Conservation (phyloP, 1,140 invertebrate species). For the Ceratina japonica region DNA sequence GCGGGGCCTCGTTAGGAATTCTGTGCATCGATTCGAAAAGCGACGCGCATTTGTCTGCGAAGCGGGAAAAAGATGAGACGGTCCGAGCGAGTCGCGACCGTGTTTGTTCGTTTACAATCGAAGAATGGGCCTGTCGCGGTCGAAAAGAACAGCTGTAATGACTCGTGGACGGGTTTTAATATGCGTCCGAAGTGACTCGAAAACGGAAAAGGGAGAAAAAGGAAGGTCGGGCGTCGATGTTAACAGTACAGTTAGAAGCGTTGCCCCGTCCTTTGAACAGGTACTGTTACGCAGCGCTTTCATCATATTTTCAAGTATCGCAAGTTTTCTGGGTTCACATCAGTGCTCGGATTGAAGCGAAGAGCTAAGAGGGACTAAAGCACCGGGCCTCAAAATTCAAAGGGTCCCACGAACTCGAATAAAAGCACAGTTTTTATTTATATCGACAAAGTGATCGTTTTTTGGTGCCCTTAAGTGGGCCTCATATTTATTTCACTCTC, state of each 20-base stretch:
- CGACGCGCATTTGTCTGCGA: slow-evolving; percentile 50
- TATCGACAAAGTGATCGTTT: too few relatives aligned
- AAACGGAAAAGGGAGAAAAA: slow-evolving; percentile 27
- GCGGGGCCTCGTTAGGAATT: slow-evolving; percentile 40
- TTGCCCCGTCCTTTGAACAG: background rate
- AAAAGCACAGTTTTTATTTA: too few relatives aligned
- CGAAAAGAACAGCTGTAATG: slow-evolving; percentile 46
- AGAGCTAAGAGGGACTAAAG: too few relatives aligned
- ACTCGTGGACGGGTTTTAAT: slow-evolving; percentile 29
- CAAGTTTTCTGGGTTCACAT: too few relatives aligned
- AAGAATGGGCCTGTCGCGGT: slow-evolving; percentile 21
- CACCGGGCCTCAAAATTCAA: too few relatives aligned
- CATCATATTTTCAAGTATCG: background rate
- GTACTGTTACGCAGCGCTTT: slow-evolving; percentile 23
- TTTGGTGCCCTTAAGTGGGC: too few relatives aligned
- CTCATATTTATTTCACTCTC: too few relatives aligned
- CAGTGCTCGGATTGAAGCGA: too few relatives aligned
- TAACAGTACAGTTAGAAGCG: slow-evolving; percentile 36
- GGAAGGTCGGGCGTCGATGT: slow-evolving; percentile 10
- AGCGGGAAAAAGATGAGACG: slow-evolving; percentile 41
- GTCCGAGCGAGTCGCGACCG: background rate
- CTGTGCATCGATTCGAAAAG: slow-evolving; percentile 42
- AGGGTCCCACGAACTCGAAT: too few relatives aligned
- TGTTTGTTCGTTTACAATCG: slow-evolving; percentile 34
- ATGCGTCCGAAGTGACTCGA: slow-evolving; percentile 28